Evolutionary conservation across 2,797 vertebrate genomes (phyloP).

Genomic region (Emydoidea blandingii): DNA sequence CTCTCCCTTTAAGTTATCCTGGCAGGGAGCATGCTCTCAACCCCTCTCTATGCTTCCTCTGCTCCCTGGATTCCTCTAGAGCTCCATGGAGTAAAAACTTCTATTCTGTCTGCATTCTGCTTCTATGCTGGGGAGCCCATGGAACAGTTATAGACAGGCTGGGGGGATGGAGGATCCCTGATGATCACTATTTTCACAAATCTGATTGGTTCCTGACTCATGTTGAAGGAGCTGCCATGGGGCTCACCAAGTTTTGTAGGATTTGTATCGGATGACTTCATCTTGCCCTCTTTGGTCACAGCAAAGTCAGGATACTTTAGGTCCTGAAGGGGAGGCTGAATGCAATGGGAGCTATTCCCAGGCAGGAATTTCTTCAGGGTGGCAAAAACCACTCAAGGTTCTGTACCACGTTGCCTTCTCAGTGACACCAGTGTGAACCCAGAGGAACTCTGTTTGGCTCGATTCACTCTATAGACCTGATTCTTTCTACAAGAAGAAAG

Average conservation of each 20-base stretch:
- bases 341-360: not conserved
- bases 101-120: not conserved
- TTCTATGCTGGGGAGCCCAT: too few relatives aligned
- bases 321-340: not conserved
- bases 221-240: too few relatives aligned
- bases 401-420: not conserved
- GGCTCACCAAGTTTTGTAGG: too few relatives aligned
- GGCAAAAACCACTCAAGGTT: not conserved
- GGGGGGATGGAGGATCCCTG: too few relatives aligned
- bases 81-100: not conserved
- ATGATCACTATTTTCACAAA: too few relatives aligned
- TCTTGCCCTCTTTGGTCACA: not conserved
- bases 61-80: too few relatives aligned
- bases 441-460: not conserved
- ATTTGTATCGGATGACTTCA: not conserved
- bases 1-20: not conserved
- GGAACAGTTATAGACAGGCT: too few relatives aligned
- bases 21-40: not conserved
- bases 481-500: not conserved
- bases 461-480: not conserved
- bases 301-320: not conserved
- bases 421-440: not conserved
- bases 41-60: not conserved
- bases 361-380: not conserved
- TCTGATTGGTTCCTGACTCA: too few relatives aligned